A percentile compares a stretch with the other conserved stretches of the same genome.
phyloP scores from a whole-genome alignment of 2,888 invertebrate species.

The Holacanthella duospinosa region DNA sequence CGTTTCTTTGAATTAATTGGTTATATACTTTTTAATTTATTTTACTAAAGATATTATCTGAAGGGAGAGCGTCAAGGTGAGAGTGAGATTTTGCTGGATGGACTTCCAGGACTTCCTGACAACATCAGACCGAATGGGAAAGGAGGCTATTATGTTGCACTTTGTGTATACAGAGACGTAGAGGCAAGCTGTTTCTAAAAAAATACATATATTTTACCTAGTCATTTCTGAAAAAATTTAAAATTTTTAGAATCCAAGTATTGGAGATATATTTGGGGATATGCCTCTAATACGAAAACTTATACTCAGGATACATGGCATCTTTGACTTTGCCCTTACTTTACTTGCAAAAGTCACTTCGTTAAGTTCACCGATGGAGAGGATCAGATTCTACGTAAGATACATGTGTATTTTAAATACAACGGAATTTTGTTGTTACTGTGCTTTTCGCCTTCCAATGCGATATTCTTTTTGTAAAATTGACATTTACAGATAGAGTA shows the following conservation, averaged over 20 bases:
- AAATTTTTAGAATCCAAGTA: not conserved
- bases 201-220: too few species aligned
- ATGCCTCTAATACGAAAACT: slow-evolving; percentile 18
- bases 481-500: too few species aligned
- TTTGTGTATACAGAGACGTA: not conserved
- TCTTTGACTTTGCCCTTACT: not conserved
- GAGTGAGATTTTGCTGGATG: slow-evolving; percentile 66
- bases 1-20: not conserved
- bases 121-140: slow-evolving; percentile 52
- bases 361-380: not conserved
- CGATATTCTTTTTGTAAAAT: too few species aligned
- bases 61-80: slow-evolving; percentile 71
- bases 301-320: slow-evolving; percentile 12
- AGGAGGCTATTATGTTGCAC: slow-evolving; percentile 56
- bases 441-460: too few species aligned
- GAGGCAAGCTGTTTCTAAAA: slow-evolving; percentile 42
- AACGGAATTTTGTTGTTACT: too few species aligned
- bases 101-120: slow-evolving; percentile 63
- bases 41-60: slow-evolving; percentile 57
- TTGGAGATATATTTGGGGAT: slow-evolving; percentile 10
- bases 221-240: not conserved
- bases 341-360: not conserved
- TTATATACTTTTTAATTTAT: too few species aligned
- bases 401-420: too few species aligned
- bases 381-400: not conserved